Evolutionary conservation across 2,888 invertebrate species (phyloP).

Genomic region (Apotomis betuletana): DNA sequence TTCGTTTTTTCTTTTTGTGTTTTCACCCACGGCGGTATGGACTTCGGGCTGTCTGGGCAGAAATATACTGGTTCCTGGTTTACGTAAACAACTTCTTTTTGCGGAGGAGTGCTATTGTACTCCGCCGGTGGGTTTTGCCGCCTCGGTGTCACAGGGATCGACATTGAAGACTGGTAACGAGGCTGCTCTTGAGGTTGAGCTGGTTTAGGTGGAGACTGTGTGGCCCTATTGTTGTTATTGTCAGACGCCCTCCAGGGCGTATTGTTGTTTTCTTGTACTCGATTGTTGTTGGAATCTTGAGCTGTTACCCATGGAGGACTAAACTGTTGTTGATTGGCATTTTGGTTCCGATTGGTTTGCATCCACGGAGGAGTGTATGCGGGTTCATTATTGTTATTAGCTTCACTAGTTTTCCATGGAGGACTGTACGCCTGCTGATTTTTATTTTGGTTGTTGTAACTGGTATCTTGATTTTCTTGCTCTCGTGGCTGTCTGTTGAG

Average conservation of each 20-base stretch:
- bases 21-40: conserved; percentile 77
- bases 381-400: conserved; percentile 64
- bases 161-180: conserved; percentile 77
- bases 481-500: conserved; percentile 67
- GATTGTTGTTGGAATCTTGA: conserved; percentile 68
- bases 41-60: conserved; percentile 76
- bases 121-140: conserved; percentile 67
- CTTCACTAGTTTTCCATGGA: conserved; percentile 70
- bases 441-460: conserved; percentile 57
- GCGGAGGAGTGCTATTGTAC: conserved; percentile 62
- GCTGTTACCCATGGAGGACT: conserved; percentile 63
- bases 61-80: conserved; percentile 77
- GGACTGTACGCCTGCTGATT: conserved; percentile 65
- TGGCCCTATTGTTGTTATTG: conserved; percentile 49
- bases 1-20: conserved; percentile 79
- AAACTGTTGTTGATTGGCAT: conserved; percentile 60
- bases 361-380: conserved; percentile 65
- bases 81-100: conserved; percentile 75
- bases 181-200: conserved; percentile 60
- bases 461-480: conserved; percentile 58
- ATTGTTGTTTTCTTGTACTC: conserved; percentile 58
- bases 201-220: conserved; percentile 57
- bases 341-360: conserved; percentile 61
- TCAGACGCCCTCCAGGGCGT: conserved; percentile 65
- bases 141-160: conserved; percentile 75